Percentiles rank a stretch among this genome's conserved stretches.
Evolutionary conservation across 2,888 invertebrate genomes (phyloP).

Genomic region (Tipula unca): DNA sequence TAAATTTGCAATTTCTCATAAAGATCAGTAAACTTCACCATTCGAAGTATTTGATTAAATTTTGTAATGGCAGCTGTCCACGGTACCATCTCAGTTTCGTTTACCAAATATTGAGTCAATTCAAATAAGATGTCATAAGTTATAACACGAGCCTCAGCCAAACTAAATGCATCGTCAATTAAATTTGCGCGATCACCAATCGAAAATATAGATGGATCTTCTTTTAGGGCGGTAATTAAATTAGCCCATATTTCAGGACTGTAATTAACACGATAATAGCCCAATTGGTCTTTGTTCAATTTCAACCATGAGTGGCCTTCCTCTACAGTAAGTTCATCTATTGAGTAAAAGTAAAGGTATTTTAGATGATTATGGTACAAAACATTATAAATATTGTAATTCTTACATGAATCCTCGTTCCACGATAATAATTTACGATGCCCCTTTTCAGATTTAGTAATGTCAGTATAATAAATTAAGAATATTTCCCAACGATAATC

Average conservation of each 20-base stretch:
- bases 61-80: slow-evolving; percentile 62
- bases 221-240: slow-evolving; percentile 36
- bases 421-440: not conserved
- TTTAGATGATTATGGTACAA: not conserved
- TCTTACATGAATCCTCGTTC: not conserved
- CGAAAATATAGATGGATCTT: slow-evolving; percentile 32
- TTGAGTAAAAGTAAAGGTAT: slow-evolving; percentile 25
- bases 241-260: slow-evolving; percentile 54
- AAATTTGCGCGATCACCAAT: slow-evolving; percentile 69
- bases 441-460: slow-evolving; percentile 26
- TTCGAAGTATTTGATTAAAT: slow-evolving; percentile 44
- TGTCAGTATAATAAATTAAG: slow-evolving; percentile 61
- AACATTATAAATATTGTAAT: not conserved
- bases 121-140: slow-evolving; percentile 60
- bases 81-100: slow-evolving; percentile 62
- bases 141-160: slow-evolving; percentile 63
- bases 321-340: slow-evolving; percentile 42
- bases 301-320: slow-evolving; percentile 61
- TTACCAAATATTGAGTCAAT: slow-evolving; percentile 56
- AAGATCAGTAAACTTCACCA: slow-evolving; percentile 48
- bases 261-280: slow-evolving; percentile 86
- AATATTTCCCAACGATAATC: slow-evolving; percentile 80
- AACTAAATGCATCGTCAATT: slow-evolving; percentile 70
- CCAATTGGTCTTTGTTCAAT: slow-evolving; percentile 75
- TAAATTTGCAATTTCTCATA: slow-evolving; percentile 46